Evolutionary conservation across 2,888 invertebrate species (phyloP).

Genomic region (Gortyna flavago): DNA sequence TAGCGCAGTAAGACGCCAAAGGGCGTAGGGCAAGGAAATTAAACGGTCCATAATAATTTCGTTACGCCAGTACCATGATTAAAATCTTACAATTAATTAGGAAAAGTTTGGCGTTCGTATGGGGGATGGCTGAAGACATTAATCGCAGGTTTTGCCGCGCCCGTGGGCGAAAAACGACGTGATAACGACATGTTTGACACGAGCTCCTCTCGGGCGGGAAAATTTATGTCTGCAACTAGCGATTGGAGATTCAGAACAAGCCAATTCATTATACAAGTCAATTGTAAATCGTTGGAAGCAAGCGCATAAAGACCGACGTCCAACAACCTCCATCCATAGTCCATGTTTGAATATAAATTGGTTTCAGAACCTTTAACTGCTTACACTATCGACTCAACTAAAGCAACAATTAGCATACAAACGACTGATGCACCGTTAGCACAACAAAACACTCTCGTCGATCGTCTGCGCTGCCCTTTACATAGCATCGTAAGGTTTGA

Average conservation of each 20-base stretch:
- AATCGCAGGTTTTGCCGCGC: constrained; percentile 72
- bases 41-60: constrained; percentile 89
- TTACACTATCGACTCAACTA: constrained; percentile 37
- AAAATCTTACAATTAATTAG: constrained; percentile 89
- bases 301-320: constrained; percentile 30
- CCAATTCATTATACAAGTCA: constrained; percentile 14
- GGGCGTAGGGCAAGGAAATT: constrained; percentile 86
- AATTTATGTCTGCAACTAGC: constrained; percentile 10
- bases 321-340: constrained; percentile 9
- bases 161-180: constrained; percentile 57
- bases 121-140: constrained; percentile 75
- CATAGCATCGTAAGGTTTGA: constrained; percentile 16
- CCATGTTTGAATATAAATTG: constrained; percentile 37
- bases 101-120: constrained; percentile 80
- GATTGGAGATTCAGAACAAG: constrained; percentile 7
- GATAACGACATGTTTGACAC: constrained; percentile 62
- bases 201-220: constrained; percentile 2
- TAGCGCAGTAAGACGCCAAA: constrained; percentile 83
- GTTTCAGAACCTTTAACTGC: constrained; percentile 26
- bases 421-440: constrained; percentile 38
- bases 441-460: constrained; percentile 31
- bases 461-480: constrained; percentile 18
- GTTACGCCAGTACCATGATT: constrained; percentile 87
- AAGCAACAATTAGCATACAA: constrained; percentile 45
- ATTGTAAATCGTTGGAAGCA: constrained; percentile 10